phyloP scores from a whole-genome alignment of 1,140 invertebrate genomes.

The Pachypeltis micranthus region DNA sequence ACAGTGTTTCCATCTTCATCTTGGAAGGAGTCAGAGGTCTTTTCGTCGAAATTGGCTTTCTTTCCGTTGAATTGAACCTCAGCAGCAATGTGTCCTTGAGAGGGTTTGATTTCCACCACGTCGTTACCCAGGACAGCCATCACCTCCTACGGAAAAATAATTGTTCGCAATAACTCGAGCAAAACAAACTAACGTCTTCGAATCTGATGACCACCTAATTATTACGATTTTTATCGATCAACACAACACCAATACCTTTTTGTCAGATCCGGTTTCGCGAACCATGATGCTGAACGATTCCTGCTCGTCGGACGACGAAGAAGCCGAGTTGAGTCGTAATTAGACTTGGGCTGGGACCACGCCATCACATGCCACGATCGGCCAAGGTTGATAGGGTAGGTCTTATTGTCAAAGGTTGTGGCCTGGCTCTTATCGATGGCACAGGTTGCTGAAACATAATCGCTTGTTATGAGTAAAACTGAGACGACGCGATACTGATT shows the following conservation, averaged over 20 bases:
- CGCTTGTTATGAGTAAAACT: no score
- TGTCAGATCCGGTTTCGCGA: conserved; percentile 29
- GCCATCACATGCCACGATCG: conserved; percentile 48
- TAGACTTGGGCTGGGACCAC: conserved; percentile 36
- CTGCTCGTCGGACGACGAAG: conserved; percentile 23
- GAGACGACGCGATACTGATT: neutral
- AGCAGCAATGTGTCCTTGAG: conserved; percentile 25
- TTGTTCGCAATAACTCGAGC: conserved; percentile 22
- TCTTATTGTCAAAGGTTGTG: conserved; percentile 48
- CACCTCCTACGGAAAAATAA: no score
- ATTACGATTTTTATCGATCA: no score
- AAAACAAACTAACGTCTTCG: neutral
- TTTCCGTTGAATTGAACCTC: conserved; percentile 33
- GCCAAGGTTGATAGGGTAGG: conserved; percentile 41
- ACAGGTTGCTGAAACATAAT: conserved; percentile 41
- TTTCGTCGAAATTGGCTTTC: conserved; percentile 26
- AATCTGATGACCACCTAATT: no score
- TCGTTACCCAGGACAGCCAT: conserved; percentile 31
- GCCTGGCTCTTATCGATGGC: conserved; percentile 40
- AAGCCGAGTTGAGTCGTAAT: conserved; percentile 22
- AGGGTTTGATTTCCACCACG: conserved; percentile 25
- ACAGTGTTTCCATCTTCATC: conserved; percentile 30
- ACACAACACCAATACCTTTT: conserved; percentile 30
- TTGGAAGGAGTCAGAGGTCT: conserved; percentile 25
- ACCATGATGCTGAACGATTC: conserved; percentile 33